Evolutionary conservation across 1,140 invertebrate genomes (phyloP), one percentile per base, ranked within the genome.

Genomic region (Drosophila seguyi): DNA sequence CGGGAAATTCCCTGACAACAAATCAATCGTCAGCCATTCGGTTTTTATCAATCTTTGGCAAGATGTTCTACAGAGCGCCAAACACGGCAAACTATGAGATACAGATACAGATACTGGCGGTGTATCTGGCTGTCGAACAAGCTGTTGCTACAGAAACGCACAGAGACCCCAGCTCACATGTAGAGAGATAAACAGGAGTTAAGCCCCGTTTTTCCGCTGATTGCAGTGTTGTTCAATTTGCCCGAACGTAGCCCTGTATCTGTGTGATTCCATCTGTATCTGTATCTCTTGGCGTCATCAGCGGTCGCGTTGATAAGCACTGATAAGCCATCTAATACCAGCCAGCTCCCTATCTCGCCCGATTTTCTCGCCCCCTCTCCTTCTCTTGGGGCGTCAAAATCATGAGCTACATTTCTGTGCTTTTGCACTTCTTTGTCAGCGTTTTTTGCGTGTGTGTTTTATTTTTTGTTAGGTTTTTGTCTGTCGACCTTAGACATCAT

Each of bases 151-250:
- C 52, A 75, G 57, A 75, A 39, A 61, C 48, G 39, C 47, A 62
- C 11, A 53, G 11, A 29, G 36, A 38, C 25, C 13, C n/a, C n/a
- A n/a, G 56, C 20, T 36, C 14, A 38, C 34, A 58, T 50, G 11
- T 31, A 48, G 25, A 38, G 34, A 67, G 73, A 67, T 67, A 76
- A 66, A 67, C 55, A 67, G 56, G n/a, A 72, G 68, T 42, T 72
- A 42, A 38, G 36, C 29, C 66, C 14, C 31, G 36, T 13, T 58
- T 52, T 78, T 39, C 36, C 62, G 59, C 25, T 75, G 75, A 83
- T 79, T 86, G 75, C 79, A 58, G 44, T 73, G 69, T 87, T 79
- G 69, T 86, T 79, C 83, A 82, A 86, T 86, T 86, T 75, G 65
- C 57, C 22, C 22, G 31, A 36, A 22, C 18, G 31, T 22, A 27